These are phyloP conservation scores for Himantopus leucocephalus DNA, from an alignment of 2,113 vertebrate species.

Conservation along the genomic window DNA sequence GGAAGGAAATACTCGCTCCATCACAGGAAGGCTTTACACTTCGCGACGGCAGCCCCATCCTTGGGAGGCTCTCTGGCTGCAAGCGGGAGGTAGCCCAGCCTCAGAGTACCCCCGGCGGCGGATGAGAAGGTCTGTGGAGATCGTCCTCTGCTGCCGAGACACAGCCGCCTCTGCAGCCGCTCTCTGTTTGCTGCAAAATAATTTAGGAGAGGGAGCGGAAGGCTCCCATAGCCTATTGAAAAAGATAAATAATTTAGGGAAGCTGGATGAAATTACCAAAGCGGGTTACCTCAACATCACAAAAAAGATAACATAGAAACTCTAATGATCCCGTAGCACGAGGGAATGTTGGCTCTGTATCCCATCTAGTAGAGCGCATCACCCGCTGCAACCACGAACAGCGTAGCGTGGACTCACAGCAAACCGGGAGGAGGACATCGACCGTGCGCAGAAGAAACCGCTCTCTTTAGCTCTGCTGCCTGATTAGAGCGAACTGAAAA, in stretches of 20 bases:
- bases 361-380: not conserved
- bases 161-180: rapidly evolving
- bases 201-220: not conserved
- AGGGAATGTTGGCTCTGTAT: not conserved
- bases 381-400: rapidly evolving
- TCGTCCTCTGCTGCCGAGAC: not conserved
- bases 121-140: not conserved
- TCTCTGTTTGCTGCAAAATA: not conserved
- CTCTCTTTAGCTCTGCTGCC: not conserved
- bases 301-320: not conserved
- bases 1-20: rapidly evolving
- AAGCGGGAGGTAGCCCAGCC: rapidly evolving
- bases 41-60: rapidly evolving
- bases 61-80: not conserved
- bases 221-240: not conserved
- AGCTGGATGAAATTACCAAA: not conserved
- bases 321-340: rapidly evolving
- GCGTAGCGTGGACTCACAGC: rapidly evolving
- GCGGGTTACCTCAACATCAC: not conserved
- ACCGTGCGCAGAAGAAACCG: rapidly evolving
- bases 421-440: rapidly evolving
- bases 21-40: rapidly evolving
- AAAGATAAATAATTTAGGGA: not conserved
- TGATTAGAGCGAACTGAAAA: not conserved
- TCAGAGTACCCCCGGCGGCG: rapidly evolving